phyloP scores from a whole-genome alignment of 2,888 invertebrate species.

The Seladonia tumulorum region DNA sequence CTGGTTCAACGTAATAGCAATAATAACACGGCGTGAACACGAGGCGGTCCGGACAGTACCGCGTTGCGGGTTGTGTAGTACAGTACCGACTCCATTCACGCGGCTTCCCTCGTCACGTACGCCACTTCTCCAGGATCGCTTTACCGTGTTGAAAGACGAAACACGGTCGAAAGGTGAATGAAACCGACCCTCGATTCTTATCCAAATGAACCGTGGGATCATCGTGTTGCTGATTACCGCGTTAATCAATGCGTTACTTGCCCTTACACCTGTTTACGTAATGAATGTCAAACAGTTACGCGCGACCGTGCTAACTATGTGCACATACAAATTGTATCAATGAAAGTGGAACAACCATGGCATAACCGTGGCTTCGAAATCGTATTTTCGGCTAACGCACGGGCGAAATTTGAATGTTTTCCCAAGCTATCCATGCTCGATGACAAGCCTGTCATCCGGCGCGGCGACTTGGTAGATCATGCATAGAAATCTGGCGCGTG shows the following conservation, averaged over 20 bases:
- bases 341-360: not conserved
- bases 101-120: conserved; percentile 80
- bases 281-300: conserved; percentile 71
- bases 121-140: conserved; percentile 71
- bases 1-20: conserved; percentile 9
- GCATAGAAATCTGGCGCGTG: not conserved
- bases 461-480: conserved; percentile 9
- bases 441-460: not conserved
- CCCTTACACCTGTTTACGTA: conserved; percentile 74
- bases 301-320: not conserved
- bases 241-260: conserved; percentile 21
- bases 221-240: not conserved
- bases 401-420: not conserved
- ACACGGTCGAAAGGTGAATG: conserved; percentile 60
- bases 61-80: conserved; percentile 50
- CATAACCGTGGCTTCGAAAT: not conserved
- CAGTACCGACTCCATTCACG: conserved; percentile 77
- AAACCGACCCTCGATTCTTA: conserved; percentile 40
- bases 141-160: conserved; percentile 43
- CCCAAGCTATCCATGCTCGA: not conserved
- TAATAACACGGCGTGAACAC: conserved; percentile 6
- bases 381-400: not conserved
- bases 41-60: conserved; percentile 33
- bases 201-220: not conserved
- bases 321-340: not conserved